Evolutionary conservation across 2,888 invertebrate species (phyloP), one percentile per base, ranked within the genome.

Genomic region (Tricholauxania praeusta): DNA sequence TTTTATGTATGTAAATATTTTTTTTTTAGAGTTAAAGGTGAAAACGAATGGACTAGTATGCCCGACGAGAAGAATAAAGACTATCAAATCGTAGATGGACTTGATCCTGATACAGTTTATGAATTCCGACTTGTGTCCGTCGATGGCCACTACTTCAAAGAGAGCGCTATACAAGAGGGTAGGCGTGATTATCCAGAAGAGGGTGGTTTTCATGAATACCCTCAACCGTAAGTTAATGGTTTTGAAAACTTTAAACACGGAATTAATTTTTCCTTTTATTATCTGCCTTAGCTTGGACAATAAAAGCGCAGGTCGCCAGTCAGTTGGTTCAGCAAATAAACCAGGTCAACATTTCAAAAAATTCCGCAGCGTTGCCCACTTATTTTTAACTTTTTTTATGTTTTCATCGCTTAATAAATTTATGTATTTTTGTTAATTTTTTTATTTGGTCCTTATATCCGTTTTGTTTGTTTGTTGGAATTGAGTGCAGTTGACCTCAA

Each of bases 161-260:
- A 93, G 78, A 95, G 96, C 81, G 91, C 90, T 74, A 79, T 81
- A 3, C 78, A 91, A 83, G 93, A 94, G 79, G 98, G 98, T 74
- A 91, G 97, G 77, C 92, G 96, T 69, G 96, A 97, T 89, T 94
- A 94, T 87, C 93, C 93, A 52, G 96, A 96, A 80, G 94, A 94
- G 84, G 95, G 93, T 72, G 96, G 96, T 81, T 98, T 98, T 90
- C 96, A 96, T 86, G 99, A 98, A 89, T 98, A 97, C 89, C 94
- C 96, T 78, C 97, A 97, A 89, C 97, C 96, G 95, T 96, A 88
- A 90, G 93, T 91, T 69, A 47, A 15, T 3, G 4, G 1, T 17
- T 15, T 51, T 65, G 10, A 5, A 52, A 47, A 47, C 0, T 28
- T 62, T 47, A 10, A 5, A 39, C 17, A n/a, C 47, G n/a, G n/a